Percentiles rank a stretch among this genome's conserved stretches.
Conservation (phyloP, 1,140 invertebrate species). For the Drosophila nannoptera region DNA sequence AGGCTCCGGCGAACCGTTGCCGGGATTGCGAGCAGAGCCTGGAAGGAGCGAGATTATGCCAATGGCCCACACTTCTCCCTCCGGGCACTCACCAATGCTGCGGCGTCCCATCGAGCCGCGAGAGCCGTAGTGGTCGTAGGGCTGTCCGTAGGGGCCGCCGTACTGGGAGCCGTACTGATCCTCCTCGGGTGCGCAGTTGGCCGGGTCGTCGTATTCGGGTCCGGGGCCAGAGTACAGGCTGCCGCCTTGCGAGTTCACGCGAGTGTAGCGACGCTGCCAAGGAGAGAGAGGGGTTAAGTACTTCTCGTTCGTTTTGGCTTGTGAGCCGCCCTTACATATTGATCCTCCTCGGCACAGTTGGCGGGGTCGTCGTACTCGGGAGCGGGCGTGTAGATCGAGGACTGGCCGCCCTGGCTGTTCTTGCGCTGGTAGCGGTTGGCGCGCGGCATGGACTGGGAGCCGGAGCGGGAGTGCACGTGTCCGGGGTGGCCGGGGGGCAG, state of each 20-base stretch:
- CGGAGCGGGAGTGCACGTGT: slow-evolving; percentile 89
- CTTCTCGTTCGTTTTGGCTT: background rate
- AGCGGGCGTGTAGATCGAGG: slow-evolving; percentile 85
- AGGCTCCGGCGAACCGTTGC: slow-evolving; percentile 87
- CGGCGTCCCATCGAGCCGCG: slow-evolving; percentile 87
- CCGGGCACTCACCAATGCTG: slow-evolving; percentile 80
- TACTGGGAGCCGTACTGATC: slow-evolving; percentile 93
- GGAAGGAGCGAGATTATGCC: background rate
- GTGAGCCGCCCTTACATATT: slow-evolving; percentile 82
- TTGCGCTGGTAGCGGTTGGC: slow-evolving; percentile 86
- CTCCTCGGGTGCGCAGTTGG: slow-evolving; percentile 92
- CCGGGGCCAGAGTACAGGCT: slow-evolving; percentile 80
- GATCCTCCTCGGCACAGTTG: slow-evolving; percentile 92
- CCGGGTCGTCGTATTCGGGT: slow-evolving; percentile 94
- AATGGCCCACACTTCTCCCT: background rate
- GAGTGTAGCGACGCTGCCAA: slow-evolving; percentile 74
- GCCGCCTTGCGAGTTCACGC: slow-evolving; percentile 77
- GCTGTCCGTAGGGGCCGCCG: slow-evolving; percentile 87
- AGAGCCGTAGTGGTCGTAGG: slow-evolving; percentile 92
- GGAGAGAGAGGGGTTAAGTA: background rate
- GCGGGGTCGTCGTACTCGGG: slow-evolving; percentile 94
- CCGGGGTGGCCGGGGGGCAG: slow-evolving; percentile 84
- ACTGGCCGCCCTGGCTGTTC: slow-evolving; percentile 84
- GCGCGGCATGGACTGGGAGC: slow-evolving; percentile 91
- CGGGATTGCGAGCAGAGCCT: slow-evolving; percentile 85